Evolutionary conservation across 2,797 vertebrate species (phyloP), one percentile per base, ranked within the genome.

Genomic region (Helarctos malayanus): DNA sequence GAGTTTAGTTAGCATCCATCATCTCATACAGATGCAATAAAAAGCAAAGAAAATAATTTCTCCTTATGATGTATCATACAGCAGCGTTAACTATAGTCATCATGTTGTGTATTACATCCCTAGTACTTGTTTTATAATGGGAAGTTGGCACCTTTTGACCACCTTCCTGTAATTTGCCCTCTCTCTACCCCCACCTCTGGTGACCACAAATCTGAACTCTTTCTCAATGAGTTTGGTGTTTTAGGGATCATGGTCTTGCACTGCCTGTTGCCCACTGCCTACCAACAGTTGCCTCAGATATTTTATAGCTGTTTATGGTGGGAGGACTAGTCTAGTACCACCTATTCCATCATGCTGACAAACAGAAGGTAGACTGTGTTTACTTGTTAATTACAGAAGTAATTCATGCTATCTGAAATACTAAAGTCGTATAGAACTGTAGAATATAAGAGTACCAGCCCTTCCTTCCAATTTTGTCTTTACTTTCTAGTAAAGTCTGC

Each of bases 401-500:
- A 79, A 78, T 81, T 15, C 35, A 54, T 88, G 27, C 14, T 69
- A 56, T 93, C 52, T 84, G n/a, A 32, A 59, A 25, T 78, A 59
- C 45, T 85, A 61, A 95, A 89, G 49, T 92, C 61, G 47, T 65
- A 86, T 13, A 71, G 54, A 88, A 90, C 54, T 83, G 19, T 49
- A 79, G 63, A 92, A 73, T 88, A 88, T 86, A 63, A 65, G 32
- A 88, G 8, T 85, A 41, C 25, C 88, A 38, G 16, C 80, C 52
- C 38, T 41, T 97, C 45, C 2, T 93, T 84, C 32, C n/a, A 90
- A 97, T 41, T 93, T 83, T 97, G 85, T 63, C 80, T 96, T 95
- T 92, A 94, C 61, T 63, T 93, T 83, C 90, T 93, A 83, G 86
- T 82, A 80, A 69, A 87, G 75, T 68, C 85, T 89, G 35, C 83